These are phyloP conservation scores for Rattus rattus DNA, from an alignment of 2,113 vertebrate species.

Conservation along the genomic window DNA sequence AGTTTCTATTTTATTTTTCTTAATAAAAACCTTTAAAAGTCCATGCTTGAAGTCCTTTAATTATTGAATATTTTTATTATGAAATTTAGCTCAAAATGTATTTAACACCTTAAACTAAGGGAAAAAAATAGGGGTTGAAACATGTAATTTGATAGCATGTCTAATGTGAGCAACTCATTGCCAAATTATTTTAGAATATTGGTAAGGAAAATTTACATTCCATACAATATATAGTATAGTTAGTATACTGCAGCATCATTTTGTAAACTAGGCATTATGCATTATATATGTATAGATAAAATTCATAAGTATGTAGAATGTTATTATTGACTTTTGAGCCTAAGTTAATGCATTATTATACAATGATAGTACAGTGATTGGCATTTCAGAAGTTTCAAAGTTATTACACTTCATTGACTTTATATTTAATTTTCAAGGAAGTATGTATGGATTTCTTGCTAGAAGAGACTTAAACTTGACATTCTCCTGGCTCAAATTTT, in stretches of 20 bases:
- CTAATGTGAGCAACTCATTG: not conserved
- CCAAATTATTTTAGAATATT: not conserved
- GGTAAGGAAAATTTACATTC: not conserved
- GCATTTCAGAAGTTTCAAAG: not conserved
- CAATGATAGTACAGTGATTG: not conserved
- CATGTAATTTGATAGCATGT: not conserved
- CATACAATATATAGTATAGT: not conserved
- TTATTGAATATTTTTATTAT: slow-evolving; percentile 15
- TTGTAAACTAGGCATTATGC: not conserved
- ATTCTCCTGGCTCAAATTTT: not conserved
- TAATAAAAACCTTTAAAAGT: not conserved
- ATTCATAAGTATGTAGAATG: not conserved
- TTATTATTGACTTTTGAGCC: not conserved
- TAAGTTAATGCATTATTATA: not conserved
- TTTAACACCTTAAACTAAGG: not conserved
- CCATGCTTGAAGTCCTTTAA: not conserved
- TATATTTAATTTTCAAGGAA: not conserved
- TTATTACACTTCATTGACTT: not conserved
- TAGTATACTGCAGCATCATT: not conserved
- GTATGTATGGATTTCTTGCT: not conserved
- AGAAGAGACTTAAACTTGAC: not conserved
- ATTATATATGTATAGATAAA: not conserved
- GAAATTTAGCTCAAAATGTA: slow-evolving; percentile 22
- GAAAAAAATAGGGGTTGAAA: not conserved
- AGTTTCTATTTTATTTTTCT: not conserved